Base-by-base conservation (phyloP, 1,140 invertebrate genomes). In the Probaryconus sp. region DNA sequence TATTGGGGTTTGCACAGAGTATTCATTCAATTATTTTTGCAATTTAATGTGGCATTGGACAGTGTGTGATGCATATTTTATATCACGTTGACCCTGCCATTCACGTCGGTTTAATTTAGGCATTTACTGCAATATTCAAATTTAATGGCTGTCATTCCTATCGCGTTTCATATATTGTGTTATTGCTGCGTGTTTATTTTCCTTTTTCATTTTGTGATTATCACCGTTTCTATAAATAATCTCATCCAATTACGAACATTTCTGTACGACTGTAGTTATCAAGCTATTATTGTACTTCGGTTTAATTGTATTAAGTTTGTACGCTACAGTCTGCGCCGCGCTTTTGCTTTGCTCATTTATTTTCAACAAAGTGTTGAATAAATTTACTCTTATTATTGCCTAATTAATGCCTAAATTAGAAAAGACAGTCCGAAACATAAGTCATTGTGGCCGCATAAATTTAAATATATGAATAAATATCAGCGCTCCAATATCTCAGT, bases 121-220 rank as follows among this genome's bases (percentile, higher is more conserved):
- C 72, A 70, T 76, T 76, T 70, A 76, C 65, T 70, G 60, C 60
- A 65, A 65, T 70, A 76, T 70, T 70, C 72, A 68, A 31, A 76
- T 70, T 76, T 76, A 70, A 68, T 67, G 72, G 53, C 47, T 56
- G 53, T 67, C 61, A 70, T 76, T 76, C 48, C 30, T 45, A 70
- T 76, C 60, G 65, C 65, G 65, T 70, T 65, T 56, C 43, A 30
- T 53, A 47, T 67, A 76, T 76, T 76, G 60, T 65, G 38, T 69
- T 75, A 75, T 69, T 65, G 58, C 14, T 10, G 30, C 5, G 40
- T 61, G 38, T 76, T 76, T 70, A 69, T 64, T 69, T 64, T 63
- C 21, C 43, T 68, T 56, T 45, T 31, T 30, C 61, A 61, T 48
- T 18, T 50, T 26, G 37, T 24, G 28, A 68, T 74, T 64, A 64